Conservation (phyloP, 2,888 invertebrate genomes). For the Neria commutata region DNA sequence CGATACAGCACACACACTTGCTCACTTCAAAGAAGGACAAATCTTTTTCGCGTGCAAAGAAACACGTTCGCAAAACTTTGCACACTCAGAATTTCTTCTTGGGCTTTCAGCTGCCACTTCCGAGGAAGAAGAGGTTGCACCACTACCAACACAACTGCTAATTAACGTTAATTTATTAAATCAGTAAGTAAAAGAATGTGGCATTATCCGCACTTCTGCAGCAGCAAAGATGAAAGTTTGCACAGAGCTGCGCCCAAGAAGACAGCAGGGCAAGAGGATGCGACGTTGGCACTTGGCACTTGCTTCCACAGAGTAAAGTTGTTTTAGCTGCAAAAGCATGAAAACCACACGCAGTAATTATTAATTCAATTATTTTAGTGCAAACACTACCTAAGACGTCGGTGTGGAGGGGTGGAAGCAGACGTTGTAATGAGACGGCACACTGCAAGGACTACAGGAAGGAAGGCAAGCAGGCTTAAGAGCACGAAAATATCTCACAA, state of each 20-base stretch:
- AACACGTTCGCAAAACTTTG: conserved; percentile 55
- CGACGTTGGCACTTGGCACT: conserved; percentile 12
- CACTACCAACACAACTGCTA: conserved; percentile 49
- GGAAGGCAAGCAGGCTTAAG: neutral
- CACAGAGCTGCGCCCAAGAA: conserved; percentile 23
- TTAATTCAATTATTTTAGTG: conserved; percentile 59
- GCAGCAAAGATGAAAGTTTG: conserved; percentile 45
- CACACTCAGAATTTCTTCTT: conserved; percentile 40
- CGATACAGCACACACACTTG: too few relatives aligned
- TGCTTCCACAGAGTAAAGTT: conserved; percentile 18
- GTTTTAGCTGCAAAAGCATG: conserved; percentile 55
- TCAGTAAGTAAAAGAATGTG: conserved; percentile 53
- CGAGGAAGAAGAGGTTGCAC: conserved; percentile 29
- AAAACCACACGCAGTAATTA: conserved; percentile 61
- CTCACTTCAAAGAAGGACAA: too few relatives aligned
- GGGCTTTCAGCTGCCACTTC: conserved; percentile 43
- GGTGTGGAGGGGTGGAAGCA: neutral
- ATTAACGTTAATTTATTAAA: conserved; percentile 61
- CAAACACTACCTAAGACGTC: conserved; percentile 44
- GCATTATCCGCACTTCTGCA: conserved; percentile 24
- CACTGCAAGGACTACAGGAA: neutral
- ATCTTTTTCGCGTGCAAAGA: conserved; percentile 48
- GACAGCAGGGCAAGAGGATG: conserved; percentile 3
- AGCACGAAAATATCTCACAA: conserved; percentile 44
- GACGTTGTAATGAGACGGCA: conserved; percentile 40